These are phyloP conservation scores for Hormaphis cornu DNA, from an alignment of 1,140 invertebrate species.

Conservation along the genomic window DNA sequence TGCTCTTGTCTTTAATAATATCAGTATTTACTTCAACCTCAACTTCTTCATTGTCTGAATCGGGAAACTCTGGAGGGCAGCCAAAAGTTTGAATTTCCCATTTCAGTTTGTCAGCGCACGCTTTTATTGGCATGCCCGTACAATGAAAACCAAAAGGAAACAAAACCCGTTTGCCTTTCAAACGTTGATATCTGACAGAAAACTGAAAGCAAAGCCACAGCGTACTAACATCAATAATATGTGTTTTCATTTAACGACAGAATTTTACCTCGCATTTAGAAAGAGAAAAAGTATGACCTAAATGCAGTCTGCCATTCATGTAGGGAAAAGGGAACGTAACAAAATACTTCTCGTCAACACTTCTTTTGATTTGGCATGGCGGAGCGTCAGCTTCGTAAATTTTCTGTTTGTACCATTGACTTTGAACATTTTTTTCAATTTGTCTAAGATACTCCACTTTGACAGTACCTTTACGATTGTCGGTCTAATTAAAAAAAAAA, in stretches of 20 bases:
- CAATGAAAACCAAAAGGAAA: constrained; percentile 99
- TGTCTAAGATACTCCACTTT: constrained; percentile 83
- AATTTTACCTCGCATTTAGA: constrained; percentile 80
- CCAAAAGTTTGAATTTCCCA: constrained; percentile 88
- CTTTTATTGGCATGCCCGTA: constrained; percentile 94
- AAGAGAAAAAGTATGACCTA: constrained; percentile 94
- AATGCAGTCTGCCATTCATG: constrained; percentile 96
- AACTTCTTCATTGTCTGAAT: constrained; percentile 42
- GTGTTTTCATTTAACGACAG: background rate
- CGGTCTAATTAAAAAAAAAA: background rate
- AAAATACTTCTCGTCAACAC: constrained; percentile 73
- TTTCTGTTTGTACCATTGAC: constrained; percentile 68
- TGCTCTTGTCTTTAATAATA: constrained; percentile 84
- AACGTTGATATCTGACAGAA: constrained; percentile 76
- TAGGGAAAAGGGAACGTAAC: constrained; percentile 97
- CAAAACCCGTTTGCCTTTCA: constrained; percentile 82
- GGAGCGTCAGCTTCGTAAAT: constrained; percentile 76
- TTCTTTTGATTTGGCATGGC: constrained; percentile 42
- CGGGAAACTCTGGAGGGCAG: constrained; percentile 85
- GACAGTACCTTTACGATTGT: constrained; percentile 71
- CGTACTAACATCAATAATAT: background rate
- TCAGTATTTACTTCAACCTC: constrained; percentile 47
- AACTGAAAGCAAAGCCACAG: constrained; percentile 55
- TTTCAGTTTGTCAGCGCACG: constrained; percentile 95
- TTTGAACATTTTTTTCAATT: constrained; percentile 76